These are phyloP conservation scores for Anarhynchus alexandrinus DNA, from an alignment of 2,113 vertebrate genomes.

Conservation along the genomic window DNA sequence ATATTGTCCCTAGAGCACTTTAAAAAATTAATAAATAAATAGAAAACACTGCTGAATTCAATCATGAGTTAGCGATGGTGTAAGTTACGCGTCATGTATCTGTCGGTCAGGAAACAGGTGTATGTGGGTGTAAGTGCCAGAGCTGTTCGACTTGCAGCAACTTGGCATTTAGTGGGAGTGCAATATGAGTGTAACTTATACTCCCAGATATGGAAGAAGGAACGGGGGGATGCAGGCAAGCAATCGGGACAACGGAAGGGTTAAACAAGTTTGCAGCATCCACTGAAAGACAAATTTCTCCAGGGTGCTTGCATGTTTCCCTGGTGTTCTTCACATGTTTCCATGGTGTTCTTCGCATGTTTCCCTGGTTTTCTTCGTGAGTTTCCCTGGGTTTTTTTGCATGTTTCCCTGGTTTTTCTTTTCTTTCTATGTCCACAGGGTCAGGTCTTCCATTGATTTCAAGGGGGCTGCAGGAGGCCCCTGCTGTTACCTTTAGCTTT, in stretches of 20 bases:
- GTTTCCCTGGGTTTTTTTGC: background rate
- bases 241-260: background rate
- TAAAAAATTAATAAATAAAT: background rate
- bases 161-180: slow-evolving; percentile 26
- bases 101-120: slow-evolving; percentile 37
- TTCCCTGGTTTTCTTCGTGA: no score
- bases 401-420: background rate
- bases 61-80: background rate
- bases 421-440: background rate
- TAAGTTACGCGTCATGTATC: background rate
- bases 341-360: no score
- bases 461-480: background rate
- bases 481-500: background rate
- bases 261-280: background rate
- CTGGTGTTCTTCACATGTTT: background rate
- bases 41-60: background rate
- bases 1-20: background rate
- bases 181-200: background rate
- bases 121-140: slow-evolving; percentile 21
- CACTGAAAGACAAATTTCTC: background rate
- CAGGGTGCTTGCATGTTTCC: background rate
- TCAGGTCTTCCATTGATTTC: background rate
- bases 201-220: background rate
- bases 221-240: background rate
- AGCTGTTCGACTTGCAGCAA: slow-evolving; percentile 18